Evolutionary conservation across 2,797 vertebrate species (phyloP).

Genomic region (Manis crassicaudata): DNA sequence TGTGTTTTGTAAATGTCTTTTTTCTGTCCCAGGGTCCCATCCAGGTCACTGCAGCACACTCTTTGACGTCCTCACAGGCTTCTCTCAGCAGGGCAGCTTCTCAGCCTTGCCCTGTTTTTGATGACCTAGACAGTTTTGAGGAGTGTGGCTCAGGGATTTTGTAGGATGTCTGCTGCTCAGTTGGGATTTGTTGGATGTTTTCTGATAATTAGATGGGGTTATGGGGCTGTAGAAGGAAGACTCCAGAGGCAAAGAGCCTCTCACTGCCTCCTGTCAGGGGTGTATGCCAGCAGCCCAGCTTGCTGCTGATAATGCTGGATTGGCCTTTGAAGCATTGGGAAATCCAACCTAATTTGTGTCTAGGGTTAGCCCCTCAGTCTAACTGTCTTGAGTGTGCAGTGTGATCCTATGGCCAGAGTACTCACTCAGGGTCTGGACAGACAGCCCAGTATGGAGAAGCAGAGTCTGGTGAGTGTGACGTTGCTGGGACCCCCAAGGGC

Average conservation of each 20-base stretch:
- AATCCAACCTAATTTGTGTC: too few relatives aligned
- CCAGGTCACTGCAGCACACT: neutral
- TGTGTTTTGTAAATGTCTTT: neutral
- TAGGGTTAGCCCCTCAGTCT: neutral
- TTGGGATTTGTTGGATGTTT: neutral
- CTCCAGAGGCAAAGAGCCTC: fast-evolving
- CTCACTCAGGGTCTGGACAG: neutral
- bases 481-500: fast-evolving
- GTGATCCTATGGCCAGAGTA: too few relatives aligned
- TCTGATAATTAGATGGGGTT: neutral
- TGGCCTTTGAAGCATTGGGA: neutral
- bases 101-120: neutral
- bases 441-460: neutral
- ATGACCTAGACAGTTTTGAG: neutral
- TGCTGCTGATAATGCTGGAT: fast-evolving
- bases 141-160: neutral
- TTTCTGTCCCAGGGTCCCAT: neutral
- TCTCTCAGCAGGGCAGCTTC: neutral
- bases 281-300: fast-evolving
- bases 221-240: neutral
- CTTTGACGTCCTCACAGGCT: neutral
- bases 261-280: neutral
- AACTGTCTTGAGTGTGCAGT: neutral
- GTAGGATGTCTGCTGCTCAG: fast-evolving
- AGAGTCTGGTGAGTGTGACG: neutral